Conservation (phyloP, 2,113 vertebrate species). For the Pipra filicauda region DNA sequence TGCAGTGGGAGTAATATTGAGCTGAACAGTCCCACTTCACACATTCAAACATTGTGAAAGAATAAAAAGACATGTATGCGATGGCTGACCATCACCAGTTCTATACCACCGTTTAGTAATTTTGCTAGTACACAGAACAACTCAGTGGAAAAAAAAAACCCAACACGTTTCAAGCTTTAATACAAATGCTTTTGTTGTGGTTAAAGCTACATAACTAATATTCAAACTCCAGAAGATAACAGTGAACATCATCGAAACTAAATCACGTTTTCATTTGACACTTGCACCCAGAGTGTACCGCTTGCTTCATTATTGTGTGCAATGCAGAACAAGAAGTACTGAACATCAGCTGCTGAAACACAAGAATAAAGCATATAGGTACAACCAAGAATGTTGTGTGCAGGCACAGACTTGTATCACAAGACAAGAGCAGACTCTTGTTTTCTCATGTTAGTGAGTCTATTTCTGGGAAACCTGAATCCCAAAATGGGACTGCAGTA, state of each 20-base stretch:
- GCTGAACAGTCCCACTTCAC: not conserved
- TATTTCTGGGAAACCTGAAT: not conserved
- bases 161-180: not conserved
- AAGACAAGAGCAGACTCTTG: not conserved
- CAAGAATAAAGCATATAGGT: conserved; percentile 1
- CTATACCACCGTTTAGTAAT: not conserved
- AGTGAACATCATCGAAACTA: not conserved
- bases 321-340: not conserved
- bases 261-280: not conserved
- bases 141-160: not conserved
- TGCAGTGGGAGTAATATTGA: not conserved
- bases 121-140: conserved; percentile 2
- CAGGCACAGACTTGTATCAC: not conserved
- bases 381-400: not conserved
- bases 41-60: not conserved
- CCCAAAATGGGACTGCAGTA: not conserved
- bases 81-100: not conserved
- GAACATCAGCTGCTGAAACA: not conserved
- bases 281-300: not conserved
- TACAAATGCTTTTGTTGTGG: not conserved
- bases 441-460: not conserved
- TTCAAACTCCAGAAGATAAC: not conserved
- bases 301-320: not conserved
- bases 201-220: conserved; percentile 6
- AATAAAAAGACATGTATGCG: not conserved